A percentile compares a stretch with the other conserved stretches of the same genome.
Evolutionary conservation across 2,113 vertebrate species (phyloP).

Genomic region (Campylomormyrus numenius): DNA sequence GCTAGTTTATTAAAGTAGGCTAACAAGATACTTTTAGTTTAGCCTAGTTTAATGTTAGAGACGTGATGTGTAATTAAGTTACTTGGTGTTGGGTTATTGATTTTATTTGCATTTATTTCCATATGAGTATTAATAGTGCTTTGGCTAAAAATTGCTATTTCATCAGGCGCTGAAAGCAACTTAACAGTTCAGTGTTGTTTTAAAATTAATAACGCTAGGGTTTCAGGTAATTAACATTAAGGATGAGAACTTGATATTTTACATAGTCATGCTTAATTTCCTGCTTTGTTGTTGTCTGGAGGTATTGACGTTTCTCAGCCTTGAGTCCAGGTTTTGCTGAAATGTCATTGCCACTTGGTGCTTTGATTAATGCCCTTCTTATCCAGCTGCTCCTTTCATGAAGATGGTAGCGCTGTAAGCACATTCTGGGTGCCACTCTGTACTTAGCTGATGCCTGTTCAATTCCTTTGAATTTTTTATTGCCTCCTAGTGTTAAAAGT

Average conservation of each 20-base stretch:
- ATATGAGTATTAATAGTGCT: background rate
- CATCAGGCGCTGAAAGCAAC: background rate
- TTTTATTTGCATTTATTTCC: background rate
- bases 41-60: background rate
- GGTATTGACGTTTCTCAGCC: background rate
- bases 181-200: background rate
- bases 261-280: background rate
- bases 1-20: background rate
- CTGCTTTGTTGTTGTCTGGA: background rate
- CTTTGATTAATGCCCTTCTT: background rate
- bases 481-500: background rate
- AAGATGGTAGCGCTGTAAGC: background rate
- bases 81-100: background rate
- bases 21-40: background rate
- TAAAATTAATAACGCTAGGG: background rate
- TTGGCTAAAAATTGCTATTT: background rate
- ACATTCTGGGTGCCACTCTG: background rate
- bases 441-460: background rate
- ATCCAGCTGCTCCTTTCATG: background rate
- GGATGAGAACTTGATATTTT: background rate
- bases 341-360: background rate
- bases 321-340: background rate
- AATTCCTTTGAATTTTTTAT: background rate
- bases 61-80: background rate
- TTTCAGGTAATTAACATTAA: background rate